Conservation (phyloP, 2,113 vertebrate species). For the Tautogolabrus adspersus region DNA sequence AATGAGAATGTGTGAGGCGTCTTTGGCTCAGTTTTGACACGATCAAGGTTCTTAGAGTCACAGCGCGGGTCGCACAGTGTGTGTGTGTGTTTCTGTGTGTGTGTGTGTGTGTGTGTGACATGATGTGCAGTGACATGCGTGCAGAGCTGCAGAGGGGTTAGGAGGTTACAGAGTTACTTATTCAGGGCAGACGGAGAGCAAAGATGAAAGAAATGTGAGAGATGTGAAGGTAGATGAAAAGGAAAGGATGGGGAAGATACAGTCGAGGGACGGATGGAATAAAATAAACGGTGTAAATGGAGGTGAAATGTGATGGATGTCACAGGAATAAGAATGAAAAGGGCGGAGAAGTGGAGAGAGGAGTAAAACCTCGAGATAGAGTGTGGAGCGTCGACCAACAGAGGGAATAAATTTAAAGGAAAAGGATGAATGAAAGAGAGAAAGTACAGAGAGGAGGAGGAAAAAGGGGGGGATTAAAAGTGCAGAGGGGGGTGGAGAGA, state of each 20-base stretch:
- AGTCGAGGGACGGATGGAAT: constrained; percentile 4
- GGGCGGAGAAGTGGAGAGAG: background rate
- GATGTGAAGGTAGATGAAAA: background rate
- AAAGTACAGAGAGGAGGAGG: too few relatives aligned
- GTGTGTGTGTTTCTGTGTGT: constrained; percentile 27
- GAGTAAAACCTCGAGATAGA: background rate
- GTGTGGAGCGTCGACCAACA: too few relatives aligned
- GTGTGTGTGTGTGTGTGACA: constrained; percentile 42
- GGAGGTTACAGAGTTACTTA: constrained; percentile 55
- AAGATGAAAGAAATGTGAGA: background rate
- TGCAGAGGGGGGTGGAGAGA: too few relatives aligned
- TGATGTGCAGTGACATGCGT: constrained; percentile 70
- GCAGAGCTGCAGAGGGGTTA: constrained; percentile 51
- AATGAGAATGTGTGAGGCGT: constrained; percentile 39
- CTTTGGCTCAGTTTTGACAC: constrained; percentile 47
- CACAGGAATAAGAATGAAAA: background rate
- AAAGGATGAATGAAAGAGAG: background rate
- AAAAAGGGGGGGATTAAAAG: background rate
- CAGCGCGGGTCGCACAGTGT: constrained; percentile 25
- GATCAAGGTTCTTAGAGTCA: constrained; percentile 70
- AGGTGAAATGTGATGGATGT: too few relatives aligned
- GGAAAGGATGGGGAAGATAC: background rate
- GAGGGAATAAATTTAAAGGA: constrained; percentile 26
- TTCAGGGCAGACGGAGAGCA: constrained; percentile 24
- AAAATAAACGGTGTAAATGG: background rate